Evolutionary conservation across 2,888 invertebrate species (phyloP), one percentile per base, ranked within the genome.

Genomic region (Chymomyza caudatula): DNA sequence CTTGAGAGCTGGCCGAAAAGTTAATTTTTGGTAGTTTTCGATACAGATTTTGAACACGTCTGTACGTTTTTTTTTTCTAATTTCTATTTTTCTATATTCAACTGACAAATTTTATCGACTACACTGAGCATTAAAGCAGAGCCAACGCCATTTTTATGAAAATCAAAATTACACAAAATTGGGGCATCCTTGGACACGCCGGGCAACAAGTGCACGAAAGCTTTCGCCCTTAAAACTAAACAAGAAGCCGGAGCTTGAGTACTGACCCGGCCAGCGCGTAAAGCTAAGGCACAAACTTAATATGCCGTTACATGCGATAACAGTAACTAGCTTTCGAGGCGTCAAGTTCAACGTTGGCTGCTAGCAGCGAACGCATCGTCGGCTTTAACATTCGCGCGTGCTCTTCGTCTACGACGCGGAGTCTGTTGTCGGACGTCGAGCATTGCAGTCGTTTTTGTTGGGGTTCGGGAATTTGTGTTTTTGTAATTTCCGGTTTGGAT

Each of bases 401-500:
- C 22, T 44, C 23, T 29, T 44, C 11, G 29, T 29, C 63, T 19
- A 13, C 43, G 67, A 19, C 59, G n/a, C n/a, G 29, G 29, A 37
- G 29, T 37, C 29, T 37, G 29, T 11, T 37, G 29, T 37, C 29
- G 29, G 29, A 37, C 29, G 29, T 37, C 29, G 29, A 37, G 29
- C 29, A 37, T 37, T 11, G 29, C 29, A 37, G 29, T 37, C 29
- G 29, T 37, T 37, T 8, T 37, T 11, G 29, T 37, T 11, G 29
- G 2, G 29, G 29, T 37, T 37, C 29, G 29, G 29, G 5, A 19
- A 19, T 47, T 47, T 19, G 23, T 8, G 23, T 53, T 53, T 53
- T 23, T 67, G 42, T 60, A 47, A 65, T 73, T 75, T 75, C 75
- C 73, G 73, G 70, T 70, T 75, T 60, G 42, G 60, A 49, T 54